Evolutionary conservation across 2,888 invertebrate species (phyloP).

Genomic region (Lathronympha strigana): DNA sequence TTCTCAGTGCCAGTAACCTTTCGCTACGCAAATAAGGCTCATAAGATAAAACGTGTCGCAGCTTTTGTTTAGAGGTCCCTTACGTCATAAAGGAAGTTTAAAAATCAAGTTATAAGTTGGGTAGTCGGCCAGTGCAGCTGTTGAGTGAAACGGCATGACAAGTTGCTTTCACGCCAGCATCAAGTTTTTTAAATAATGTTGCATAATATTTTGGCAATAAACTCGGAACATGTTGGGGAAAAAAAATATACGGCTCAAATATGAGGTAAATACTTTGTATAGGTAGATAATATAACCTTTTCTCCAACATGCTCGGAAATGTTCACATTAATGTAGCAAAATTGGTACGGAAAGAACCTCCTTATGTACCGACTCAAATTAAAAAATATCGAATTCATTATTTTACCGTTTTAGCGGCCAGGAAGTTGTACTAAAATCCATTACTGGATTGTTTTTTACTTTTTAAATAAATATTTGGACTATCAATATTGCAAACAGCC

Average conservation of each 20-base stretch:
- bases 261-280: background rate
- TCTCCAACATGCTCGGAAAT: no score
- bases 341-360: no score
- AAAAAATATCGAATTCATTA: no score
- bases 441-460: no score
- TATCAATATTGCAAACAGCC: no score
- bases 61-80: conserved; percentile 13
- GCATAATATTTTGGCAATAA: background rate
- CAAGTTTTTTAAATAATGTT: background rate
- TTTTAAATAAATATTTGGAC: no score
- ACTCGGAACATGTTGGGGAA: background rate
- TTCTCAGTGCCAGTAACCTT: conserved; percentile 12
- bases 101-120: conserved; percentile 28
- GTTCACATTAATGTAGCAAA: no score
- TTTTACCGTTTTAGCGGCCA: no score
- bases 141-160: conserved; percentile 11
- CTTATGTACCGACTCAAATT: no score
- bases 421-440: no score
- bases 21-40: conserved; percentile 26
- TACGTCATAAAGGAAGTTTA: conserved; percentile 29
- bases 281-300: no score
- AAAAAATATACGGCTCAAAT: background rate
- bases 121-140: conserved; percentile 12
- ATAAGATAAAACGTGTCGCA: conserved; percentile 21
- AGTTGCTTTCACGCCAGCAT: conserved; percentile 16